Conservation (phyloP, 2,113 vertebrate genomes). For the Entosphenus tridentatus region DNA sequence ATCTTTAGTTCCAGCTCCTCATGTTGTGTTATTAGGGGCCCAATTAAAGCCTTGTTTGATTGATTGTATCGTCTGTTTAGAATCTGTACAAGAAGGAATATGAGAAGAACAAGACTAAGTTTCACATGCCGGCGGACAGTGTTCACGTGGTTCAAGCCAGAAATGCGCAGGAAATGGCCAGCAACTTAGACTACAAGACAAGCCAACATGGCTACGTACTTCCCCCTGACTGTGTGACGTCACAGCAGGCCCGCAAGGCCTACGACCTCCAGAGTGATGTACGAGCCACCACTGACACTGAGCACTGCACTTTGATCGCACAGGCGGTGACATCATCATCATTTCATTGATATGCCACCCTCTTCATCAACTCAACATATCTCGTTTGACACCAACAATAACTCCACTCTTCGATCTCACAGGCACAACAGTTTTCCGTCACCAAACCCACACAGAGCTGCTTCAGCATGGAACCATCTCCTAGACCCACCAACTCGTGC, state of each 20-base stretch:
- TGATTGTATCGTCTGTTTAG: background rate
- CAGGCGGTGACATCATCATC: background rate
- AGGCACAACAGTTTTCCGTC: too few species aligned
- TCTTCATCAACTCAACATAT: background rate
- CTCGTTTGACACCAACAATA: too few species aligned
- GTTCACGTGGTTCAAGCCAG: conserved; percentile 51
- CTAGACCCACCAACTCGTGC: too few species aligned
- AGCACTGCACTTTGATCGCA: background rate
- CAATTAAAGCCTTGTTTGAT: too few species aligned
- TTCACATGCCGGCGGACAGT: conserved; percentile 57
- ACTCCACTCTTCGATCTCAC: too few species aligned
- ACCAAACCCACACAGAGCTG: too few species aligned
- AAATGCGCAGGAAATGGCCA: conserved; percentile 42
- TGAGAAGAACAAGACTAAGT: conserved; percentile 60
- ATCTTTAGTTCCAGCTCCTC: too few species aligned
- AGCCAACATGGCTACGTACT: conserved; percentile 34
- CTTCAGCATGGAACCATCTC: too few species aligned
- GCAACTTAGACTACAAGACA: conserved; percentile 38
- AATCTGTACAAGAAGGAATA: conserved; percentile 59
- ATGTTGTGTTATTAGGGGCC: too few species aligned
- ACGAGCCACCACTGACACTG: conserved; percentile 9
- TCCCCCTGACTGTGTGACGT: conserved; percentile 43
- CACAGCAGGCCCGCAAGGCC: conserved; percentile 31
- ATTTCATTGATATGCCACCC: background rate
- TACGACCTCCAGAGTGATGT: conserved; percentile 41